Evolutionary conservation across 2,113 vertebrate species (phyloP).

Genomic region (Gadus chalcogrammus): DNA sequence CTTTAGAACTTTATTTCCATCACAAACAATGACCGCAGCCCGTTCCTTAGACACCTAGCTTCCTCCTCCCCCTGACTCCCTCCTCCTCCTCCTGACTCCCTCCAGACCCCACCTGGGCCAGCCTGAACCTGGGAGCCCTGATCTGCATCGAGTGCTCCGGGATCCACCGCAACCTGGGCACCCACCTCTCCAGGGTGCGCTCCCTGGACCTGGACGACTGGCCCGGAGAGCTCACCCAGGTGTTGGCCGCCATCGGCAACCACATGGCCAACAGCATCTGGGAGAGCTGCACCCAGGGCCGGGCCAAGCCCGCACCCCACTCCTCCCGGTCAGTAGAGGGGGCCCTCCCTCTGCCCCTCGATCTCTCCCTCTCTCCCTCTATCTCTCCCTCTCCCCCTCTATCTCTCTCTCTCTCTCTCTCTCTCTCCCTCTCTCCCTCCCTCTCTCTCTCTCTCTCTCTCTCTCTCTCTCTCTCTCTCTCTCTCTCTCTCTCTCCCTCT

Average conservation of each 20-base stretch:
- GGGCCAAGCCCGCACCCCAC: slow-evolving; percentile 81
- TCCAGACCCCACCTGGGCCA: slow-evolving; percentile 93
- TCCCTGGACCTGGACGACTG: slow-evolving; percentile 95
- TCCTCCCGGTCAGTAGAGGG: slow-evolving; percentile 77
- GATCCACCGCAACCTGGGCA: slow-evolving; percentile 93
- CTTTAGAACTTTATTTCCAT: neutral
- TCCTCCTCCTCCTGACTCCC: neutral
- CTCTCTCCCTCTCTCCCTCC: too few species aligned
- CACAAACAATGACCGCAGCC: neutral
- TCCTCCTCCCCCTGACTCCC: rapidly evolving
- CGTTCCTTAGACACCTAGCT: too few species aligned
- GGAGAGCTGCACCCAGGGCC: slow-evolving; percentile 86
- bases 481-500: too few species aligned
- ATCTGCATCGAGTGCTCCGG: slow-evolving; percentile 98
- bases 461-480: too few species aligned
- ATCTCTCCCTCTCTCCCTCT: neutral
- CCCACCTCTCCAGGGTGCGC: slow-evolving; percentile 91
- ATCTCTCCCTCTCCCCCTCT: too few species aligned
- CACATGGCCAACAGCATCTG: slow-evolving; percentile 89
- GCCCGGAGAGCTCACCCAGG: slow-evolving; percentile 90
- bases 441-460: too few species aligned
- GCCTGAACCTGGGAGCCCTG: slow-evolving; percentile 89
- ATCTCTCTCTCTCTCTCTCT: too few species aligned
- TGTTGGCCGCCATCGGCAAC: slow-evolving; percentile 91
- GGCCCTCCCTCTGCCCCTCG: neutral